Conservation (phyloP, 1,140 invertebrate genomes). For the Mercenaria mercenaria region DNA sequence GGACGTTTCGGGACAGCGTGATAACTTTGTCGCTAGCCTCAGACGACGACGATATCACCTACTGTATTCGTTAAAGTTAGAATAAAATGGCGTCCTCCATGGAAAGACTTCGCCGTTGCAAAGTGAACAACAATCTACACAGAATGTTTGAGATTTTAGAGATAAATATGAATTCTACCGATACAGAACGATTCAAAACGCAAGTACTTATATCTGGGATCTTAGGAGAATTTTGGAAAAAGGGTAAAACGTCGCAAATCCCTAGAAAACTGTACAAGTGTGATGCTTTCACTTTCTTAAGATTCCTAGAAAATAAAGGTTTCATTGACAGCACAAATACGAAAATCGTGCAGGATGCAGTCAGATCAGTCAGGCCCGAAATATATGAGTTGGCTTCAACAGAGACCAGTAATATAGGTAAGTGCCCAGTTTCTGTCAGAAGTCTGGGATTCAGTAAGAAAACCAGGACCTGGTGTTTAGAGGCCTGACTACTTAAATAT, state of each 20-base stretch:
- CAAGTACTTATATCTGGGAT: constrained; percentile 2
- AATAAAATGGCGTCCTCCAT: constrained; percentile 44
- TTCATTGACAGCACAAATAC: constrained; percentile 80
- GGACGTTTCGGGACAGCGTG: no score
- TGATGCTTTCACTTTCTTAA: constrained; percentile 77
- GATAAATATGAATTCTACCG: constrained; percentile 14
- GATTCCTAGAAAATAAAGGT: constrained; percentile 77
- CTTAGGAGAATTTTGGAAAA: neutral
- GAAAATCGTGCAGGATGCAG: constrained; percentile 70
- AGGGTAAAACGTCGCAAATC: neutral
- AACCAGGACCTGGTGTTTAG: no score
- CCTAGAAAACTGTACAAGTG: constrained; percentile 35
- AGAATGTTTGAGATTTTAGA: constrained; percentile 34
- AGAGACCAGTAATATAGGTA: constrained; percentile 76
- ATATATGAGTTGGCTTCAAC: constrained; percentile 76
- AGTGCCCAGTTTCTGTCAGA: no score
- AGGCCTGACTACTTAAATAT: no score
- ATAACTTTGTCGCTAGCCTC: no score
- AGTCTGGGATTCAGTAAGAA: no score
- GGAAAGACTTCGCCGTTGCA: neutral
- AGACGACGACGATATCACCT: neutral
- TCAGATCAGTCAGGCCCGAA: constrained; percentile 80
- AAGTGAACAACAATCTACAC: constrained; percentile 27
- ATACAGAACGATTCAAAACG: constrained; percentile 30
- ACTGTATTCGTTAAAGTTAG: neutral